Percentiles rank a stretch among this genome's conserved stretches.
These are phyloP conservation scores for Atlantisia rogersi DNA, from an alignment of 2,113 vertebrate genomes.

Conservation along the genomic window DNA sequence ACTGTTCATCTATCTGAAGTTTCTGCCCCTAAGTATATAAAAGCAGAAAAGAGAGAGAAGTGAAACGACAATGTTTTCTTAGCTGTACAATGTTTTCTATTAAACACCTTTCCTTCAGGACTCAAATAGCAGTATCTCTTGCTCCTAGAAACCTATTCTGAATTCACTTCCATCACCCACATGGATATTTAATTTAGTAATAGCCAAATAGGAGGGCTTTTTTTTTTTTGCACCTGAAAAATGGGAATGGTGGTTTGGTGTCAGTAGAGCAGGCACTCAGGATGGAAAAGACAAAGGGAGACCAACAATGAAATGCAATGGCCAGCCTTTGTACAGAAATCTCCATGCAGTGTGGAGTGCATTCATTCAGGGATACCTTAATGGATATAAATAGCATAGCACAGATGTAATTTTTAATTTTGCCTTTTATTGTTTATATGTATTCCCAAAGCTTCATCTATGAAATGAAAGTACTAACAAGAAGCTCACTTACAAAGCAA, in stretches of 20 bases:
- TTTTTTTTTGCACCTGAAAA: background rate
- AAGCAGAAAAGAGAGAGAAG: background rate
- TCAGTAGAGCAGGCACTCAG: background rate
- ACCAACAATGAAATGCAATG: background rate
- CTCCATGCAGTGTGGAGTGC: background rate
- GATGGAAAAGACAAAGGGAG: background rate
- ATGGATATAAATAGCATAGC: background rate
- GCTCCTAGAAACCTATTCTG: background rate
- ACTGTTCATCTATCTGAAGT: slow-evolving; percentile 84
- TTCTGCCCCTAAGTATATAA: slow-evolving; percentile 83
- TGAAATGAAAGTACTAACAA: background rate
- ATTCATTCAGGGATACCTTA: background rate
- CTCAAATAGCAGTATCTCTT: background rate
- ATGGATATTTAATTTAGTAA: background rate
- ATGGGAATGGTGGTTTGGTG: background rate
- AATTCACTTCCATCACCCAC: background rate
- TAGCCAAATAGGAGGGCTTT: background rate
- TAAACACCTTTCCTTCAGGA: background rate
- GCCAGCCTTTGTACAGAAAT: background rate
- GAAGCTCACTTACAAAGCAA: background rate
- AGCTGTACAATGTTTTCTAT: background rate
- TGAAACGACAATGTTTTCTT: background rate
- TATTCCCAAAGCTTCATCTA: background rate
- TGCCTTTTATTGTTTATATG: background rate
- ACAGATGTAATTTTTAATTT: background rate